A percentile compares a stretch with the other conserved stretches of the same genome.
These are phyloP conservation scores for Lydus trimaculatus DNA, from an alignment of 2,888 invertebrate species.

Conservation along the genomic window DNA sequence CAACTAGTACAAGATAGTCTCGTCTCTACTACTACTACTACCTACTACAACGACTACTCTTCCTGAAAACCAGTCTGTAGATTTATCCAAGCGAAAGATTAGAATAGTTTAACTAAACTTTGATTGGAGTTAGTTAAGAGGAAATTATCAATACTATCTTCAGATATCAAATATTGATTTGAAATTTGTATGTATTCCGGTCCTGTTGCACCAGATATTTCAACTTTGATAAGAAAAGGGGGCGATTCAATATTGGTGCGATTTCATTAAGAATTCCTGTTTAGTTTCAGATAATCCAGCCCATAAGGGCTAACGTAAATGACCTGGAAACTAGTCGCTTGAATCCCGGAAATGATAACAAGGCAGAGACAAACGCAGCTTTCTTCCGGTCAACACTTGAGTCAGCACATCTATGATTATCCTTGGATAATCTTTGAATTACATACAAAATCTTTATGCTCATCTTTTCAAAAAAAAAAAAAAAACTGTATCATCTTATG, in stretches of 20 bases:
- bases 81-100: conserved; percentile 5
- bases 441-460: neutral
- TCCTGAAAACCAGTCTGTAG: conserved; percentile 14
- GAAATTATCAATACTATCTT: neutral
- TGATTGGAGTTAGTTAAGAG: neutral
- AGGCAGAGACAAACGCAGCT: neutral
- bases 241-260: neutral
- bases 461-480: neutral
- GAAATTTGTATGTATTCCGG: neutral
- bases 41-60: neutral
- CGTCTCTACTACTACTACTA: neutral
- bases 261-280: conserved; percentile 9
- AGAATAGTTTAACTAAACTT: neutral
- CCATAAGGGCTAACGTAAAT: conserved; percentile 6
- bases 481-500: neutral
- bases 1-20: conserved; percentile 11
- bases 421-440: neutral
- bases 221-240: neutral
- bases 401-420: neutral
- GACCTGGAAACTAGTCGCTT: neutral
- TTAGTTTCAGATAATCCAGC: neutral
- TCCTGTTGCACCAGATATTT: neutral
- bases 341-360: conserved; percentile 1
- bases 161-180: neutral
- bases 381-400: conserved; percentile 3